Conservation (phyloP, 1,140 invertebrate genomes). For the Anastrepha obliqua region DNA sequence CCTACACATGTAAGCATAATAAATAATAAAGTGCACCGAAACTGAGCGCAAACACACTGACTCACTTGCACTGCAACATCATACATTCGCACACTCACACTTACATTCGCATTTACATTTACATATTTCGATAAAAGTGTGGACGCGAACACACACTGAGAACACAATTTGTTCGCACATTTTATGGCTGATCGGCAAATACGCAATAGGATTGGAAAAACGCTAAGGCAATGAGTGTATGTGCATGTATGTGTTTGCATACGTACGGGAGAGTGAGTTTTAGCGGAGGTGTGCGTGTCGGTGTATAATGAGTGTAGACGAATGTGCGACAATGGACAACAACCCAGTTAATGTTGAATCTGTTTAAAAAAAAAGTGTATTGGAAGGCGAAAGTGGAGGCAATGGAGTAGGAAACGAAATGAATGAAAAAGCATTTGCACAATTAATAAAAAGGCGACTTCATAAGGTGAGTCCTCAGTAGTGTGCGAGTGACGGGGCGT, state of each 20-base stretch:
- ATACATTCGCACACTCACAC: neutral
- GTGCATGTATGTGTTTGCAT: neutral
- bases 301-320: neutral
- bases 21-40: constrained; percentile 49
- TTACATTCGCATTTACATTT: neutral
- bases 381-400: too few species aligned
- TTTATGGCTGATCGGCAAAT: constrained; percentile 47
- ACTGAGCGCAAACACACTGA: constrained; percentile 20
- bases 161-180: constrained; percentile 35
- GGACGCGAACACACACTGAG: neutral
- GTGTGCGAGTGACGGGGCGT: neutral
- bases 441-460: constrained; percentile 2
- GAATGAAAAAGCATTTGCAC: constrained; percentile 17
- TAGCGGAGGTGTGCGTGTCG: neutral
- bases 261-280: neutral
- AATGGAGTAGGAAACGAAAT: neutral
- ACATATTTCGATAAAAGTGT: constrained; percentile 27
- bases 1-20: constrained; percentile 46
- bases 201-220: constrained; percentile 37
- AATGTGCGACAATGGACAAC: neutral
- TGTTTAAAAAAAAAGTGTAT: neutral
- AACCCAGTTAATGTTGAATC: constrained; percentile 34
- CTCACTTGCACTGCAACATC: neutral
- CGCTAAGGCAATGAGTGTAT: neutral
- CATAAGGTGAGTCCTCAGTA: too few species aligned